These are phyloP conservation scores for Heliangelus exortis DNA, from an alignment of 2,797 vertebrate genomes.

Conservation along the genomic window DNA sequence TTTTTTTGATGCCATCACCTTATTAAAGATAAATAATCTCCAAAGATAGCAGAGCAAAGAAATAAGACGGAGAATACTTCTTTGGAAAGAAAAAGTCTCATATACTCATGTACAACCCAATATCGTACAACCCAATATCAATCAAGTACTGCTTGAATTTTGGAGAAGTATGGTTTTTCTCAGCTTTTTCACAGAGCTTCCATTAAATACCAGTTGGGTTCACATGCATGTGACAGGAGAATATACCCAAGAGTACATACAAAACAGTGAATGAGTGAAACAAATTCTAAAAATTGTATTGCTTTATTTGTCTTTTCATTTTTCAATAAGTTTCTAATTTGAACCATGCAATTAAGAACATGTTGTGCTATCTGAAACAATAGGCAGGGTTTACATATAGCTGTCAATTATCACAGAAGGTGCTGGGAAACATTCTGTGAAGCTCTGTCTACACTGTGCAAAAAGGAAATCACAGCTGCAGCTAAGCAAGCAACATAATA, in stretches of 20 bases:
- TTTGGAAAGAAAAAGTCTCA: not conserved
- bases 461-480: conserved; percentile 58
- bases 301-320: conserved; percentile 16
- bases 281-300: not conserved
- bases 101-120: not conserved
- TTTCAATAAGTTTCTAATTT: conserved; percentile 39
- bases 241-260: not conserved
- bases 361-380: conserved; percentile 45
- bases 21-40: conserved; percentile 38
- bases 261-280: conserved; percentile 9
- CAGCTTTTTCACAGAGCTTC: not conserved
- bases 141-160: conserved; percentile 13
- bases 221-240: not conserved
- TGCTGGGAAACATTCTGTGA: conserved; percentile 43
- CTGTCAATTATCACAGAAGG: conserved; percentile 39
- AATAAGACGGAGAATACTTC: not conserved
- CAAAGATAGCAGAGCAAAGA: conserved; percentile 16
- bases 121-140: not conserved
- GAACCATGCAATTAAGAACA: conserved; percentile 60
- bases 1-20: not conserved
- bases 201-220: not conserved
- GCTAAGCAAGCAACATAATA: conserved; percentile 34
- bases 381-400: conserved; percentile 27
- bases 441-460: not conserved
- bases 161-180: not conserved